Evolutionary conservation across 2,113 vertebrate genomes (phyloP).

Genomic region (Tyrannus savana): DNA sequence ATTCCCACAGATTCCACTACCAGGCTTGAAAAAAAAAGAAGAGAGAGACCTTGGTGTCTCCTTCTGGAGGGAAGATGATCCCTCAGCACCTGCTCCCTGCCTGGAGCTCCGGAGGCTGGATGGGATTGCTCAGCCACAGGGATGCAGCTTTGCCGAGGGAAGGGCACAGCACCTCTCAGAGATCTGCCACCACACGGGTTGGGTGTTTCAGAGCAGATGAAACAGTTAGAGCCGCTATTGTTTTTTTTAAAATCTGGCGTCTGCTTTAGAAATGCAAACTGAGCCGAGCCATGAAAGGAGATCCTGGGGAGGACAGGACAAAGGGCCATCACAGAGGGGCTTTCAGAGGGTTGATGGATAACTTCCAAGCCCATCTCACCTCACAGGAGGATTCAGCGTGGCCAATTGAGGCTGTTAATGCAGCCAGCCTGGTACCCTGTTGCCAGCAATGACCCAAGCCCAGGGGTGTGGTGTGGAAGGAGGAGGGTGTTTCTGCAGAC

Average conservation of each 20-base stretch:
- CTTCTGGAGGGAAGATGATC: neutral
- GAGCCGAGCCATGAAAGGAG: neutral
- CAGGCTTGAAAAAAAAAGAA: no score
- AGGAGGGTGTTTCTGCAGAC: neutral
- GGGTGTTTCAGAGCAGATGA: neutral
- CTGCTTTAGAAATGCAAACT: constrained; percentile 37
- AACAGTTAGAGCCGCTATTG: neutral
- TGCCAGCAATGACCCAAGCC: neutral
- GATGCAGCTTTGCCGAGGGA: neutral
- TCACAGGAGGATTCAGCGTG: constrained; percentile 10
- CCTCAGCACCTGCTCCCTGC: neutral
- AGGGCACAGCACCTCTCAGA: neutral
- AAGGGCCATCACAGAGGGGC: constrained; percentile 3
- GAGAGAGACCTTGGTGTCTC: neutral
- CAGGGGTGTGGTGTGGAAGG: neutral
- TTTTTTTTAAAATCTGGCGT: neutral
- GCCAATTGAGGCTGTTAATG: neutral
- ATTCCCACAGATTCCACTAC: no score
- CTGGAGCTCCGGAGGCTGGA: neutral
- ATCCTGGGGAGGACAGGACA: constrained; percentile 31
- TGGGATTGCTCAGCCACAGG: neutral
- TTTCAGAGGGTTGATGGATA: neutral
- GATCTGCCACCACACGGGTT: neutral
- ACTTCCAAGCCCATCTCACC: constrained; percentile 45
- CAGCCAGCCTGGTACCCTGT: neutral